phyloP scores from a whole-genome alignment of 2,797 vertebrate species.

The Crocodylus rhombifer region DNA sequence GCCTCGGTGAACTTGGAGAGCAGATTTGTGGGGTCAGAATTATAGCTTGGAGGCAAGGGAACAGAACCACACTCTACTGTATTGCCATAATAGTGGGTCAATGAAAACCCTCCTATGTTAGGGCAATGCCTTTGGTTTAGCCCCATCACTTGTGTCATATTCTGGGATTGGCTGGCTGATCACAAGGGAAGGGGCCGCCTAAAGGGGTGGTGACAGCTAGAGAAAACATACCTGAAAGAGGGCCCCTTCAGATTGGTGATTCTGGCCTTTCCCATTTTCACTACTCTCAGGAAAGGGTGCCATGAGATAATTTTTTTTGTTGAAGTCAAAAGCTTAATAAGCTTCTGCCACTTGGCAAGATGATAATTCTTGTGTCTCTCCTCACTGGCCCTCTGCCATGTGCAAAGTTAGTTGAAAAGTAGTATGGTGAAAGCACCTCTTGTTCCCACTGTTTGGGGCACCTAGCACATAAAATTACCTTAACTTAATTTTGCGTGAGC shows the following conservation, averaged over 20 bases:
- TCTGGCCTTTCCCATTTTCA: not conserved
- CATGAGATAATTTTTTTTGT: not conserved
- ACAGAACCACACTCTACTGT: no score
- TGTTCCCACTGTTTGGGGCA: not conserved
- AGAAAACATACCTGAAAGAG: not conserved
- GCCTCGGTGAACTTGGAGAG: not conserved
- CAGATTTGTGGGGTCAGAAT: no score
- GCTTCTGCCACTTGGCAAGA: not conserved
- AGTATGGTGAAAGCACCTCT: not conserved
- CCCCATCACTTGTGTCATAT: not conserved
- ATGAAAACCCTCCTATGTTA: not conserved
- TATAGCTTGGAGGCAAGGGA: no score
- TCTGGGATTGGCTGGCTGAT: not conserved
- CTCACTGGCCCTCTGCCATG: not conserved
- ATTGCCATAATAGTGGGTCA: no score
- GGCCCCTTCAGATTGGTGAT: rapidly evolving
- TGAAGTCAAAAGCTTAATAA: not conserved
- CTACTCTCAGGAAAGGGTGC: not conserved
- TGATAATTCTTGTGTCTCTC: not conserved
- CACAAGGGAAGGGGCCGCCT: not conserved
- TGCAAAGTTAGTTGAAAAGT: not conserved
- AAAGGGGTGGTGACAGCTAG: not conserved
- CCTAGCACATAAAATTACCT: slow-evolving; percentile 11
- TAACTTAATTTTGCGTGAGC: slow-evolving; percentile 36
- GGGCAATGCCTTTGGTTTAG: rapidly evolving